Percentiles rank a stretch among this genome's conserved stretches.
These are phyloP conservation scores for Diglossa cyanea DNA, from an alignment of 2,797 vertebrate genomes.

Conservation along the genomic window DNA sequence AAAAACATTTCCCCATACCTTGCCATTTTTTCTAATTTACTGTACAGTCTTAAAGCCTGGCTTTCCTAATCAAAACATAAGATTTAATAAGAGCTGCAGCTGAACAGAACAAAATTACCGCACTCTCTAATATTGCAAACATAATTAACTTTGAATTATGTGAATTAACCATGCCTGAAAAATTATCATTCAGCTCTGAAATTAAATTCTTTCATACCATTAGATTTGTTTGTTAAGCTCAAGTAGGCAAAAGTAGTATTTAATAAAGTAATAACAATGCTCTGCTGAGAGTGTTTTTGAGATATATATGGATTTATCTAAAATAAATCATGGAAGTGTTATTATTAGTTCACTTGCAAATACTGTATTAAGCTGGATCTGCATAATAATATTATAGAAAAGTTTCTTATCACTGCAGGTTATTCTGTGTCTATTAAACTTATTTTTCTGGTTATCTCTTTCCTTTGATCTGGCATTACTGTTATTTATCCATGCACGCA, in stretches of 20 bases:
- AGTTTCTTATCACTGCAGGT: constrained; percentile 6
- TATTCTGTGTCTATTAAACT: not conserved
- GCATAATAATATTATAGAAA: constrained; percentile 31
- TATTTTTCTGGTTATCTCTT: constrained; percentile 15
- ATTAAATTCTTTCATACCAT: constrained; percentile 84
- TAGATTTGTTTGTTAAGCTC: constrained; percentile 84
- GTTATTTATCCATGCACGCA: not conserved
- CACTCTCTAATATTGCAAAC: constrained; percentile 77
- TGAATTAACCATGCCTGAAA: constrained; percentile 83
- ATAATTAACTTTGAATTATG: constrained; percentile 85
- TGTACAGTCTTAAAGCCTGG: constrained; percentile 40
- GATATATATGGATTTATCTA: constrained; percentile 67
- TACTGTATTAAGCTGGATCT: constrained; percentile 13
- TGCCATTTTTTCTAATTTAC: not conserved
- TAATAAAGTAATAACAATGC: constrained; percentile 77
- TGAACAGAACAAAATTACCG: constrained; percentile 78
- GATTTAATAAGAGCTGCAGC: constrained; percentile 75
- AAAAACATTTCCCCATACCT: not conserved
- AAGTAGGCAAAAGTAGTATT: constrained; percentile 80
- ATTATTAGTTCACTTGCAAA: constrained; percentile 69
- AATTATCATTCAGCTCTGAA: constrained; percentile 83
- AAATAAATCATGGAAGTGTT: constrained; percentile 69
- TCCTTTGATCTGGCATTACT: not conserved
- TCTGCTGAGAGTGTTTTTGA: constrained; percentile 71
- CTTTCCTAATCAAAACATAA: constrained; percentile 74